Evolutionary conservation across 1,140 invertebrate species (phyloP), one percentile per base, ranked within the genome.

Genomic region (Phenacoccus solenopsis): DNA sequence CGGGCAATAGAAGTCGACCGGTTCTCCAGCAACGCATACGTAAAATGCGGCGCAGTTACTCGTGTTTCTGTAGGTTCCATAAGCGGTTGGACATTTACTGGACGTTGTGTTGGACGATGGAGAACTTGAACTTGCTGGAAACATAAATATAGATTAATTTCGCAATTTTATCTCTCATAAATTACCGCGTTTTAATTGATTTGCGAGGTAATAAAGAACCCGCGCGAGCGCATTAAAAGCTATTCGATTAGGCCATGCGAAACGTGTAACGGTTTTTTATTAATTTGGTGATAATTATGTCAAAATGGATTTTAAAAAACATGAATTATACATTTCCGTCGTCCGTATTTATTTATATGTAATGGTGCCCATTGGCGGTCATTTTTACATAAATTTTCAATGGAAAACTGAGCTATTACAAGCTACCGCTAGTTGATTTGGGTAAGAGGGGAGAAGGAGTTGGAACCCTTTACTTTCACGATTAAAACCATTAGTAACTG

Each of bases 11-110:
- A 87, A 86, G 74, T 82, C 84, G 67, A 84, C 80, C n/a, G 86
- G 83, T 38, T 78, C 77, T 70, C 81, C 78, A 70, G 76, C 75
- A 22, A 83, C 80, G 75, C 87, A 88, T 5, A 86, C 81, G 77
- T 83, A 87, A 79, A 87, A 88, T 74, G 84, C 83, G 70, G 83
- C 85, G 72, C 87, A 88, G 78, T 86, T 83, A 10, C 76, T 80
- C 67, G 80, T 78, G 75, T 84, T 86, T 73, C 83, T 81, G 77
- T 84, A 87, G 1, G 81, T 81, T 61, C 84, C 83, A 74, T 80
- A 81, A 59, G 75, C 57, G 21, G 68, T 68, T 27, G 73, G 72
- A 70, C 72, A 74, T 1, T 70, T 69, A 38, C 67, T 71, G 10
- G 59, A 24, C 20, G 59, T 64, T 9, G 12, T 25, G 20, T 59